Base-by-base conservation (phyloP, 2,888 invertebrate species). In the Acrocyrtus sp. region DNA sequence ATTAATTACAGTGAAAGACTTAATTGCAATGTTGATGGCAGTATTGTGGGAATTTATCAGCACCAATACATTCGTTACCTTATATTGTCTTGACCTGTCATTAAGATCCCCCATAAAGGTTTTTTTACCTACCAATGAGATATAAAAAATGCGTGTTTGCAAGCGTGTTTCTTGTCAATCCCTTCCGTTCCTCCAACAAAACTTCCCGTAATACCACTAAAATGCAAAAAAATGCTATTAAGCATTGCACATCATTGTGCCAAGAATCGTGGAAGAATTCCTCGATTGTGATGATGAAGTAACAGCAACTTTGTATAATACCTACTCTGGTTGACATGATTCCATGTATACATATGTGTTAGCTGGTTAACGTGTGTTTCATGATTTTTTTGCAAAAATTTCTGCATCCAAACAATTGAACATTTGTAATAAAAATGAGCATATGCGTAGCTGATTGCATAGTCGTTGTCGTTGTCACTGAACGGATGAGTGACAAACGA, bases 51-150 rank as follows among this genome's bases (percentile, higher is more conserved):
- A 72, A 72, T 54, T 53, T 72, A 72, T 63, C 72, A 65, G 63
- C 72, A 72, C 58, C 65, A 63, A 72, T 72, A 65, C 72, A 72
- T 65, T 72, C 58, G 65, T 72, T 72, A 72, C 27, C 53, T 41
- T 43, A n/a, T 63, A 72, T 72, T 72, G 72, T 65, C n/a, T n/a
- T 72, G 72, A 72, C 65, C 72, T 72, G 72, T 65, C 72, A 72
- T 72, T 72, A 65, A 65, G 51, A 41, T 51, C 63, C 63, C 61
- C 57, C 63, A 68, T 53, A 58, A 57, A 41, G 24, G 19, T n/a
- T n/a, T n/a, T n/a, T n/a, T n/a, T n/a, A n/a, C n/a, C n/a, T n/a
- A n/a, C n/a, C n/a, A n/a, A n/a, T n/a, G n/a, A n/a, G n/a, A 10
- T 53, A 1, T n/a, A 17, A 57, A 50, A 8, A 50, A 51, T 24